A percentile compares a stretch with the other conserved stretches of the same genome.
Conservation (phyloP, 2,888 invertebrate genomes). For the Drosophila pullipes region DNA sequence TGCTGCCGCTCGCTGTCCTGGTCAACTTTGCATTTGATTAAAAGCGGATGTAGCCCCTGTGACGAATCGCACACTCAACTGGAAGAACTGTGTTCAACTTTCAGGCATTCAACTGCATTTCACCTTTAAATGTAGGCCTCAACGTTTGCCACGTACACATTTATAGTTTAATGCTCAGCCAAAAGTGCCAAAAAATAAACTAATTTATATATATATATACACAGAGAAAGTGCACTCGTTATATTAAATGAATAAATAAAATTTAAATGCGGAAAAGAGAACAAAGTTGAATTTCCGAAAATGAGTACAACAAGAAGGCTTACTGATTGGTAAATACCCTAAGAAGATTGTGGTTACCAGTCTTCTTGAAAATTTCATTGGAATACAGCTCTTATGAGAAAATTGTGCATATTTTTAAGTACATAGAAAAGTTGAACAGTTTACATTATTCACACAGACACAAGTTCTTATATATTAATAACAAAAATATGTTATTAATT, state of each 20-base stretch:
- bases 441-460: not conserved
- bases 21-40: conserved; percentile 75
- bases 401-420: not conserved
- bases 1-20: conserved; percentile 6
- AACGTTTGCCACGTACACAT: not conserved
- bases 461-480: not conserved
- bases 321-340: conserved; percentile 23
- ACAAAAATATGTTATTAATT: not conserved
- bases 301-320: not conserved
- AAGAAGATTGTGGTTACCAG: not conserved
- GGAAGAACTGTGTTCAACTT: conserved; percentile 6
- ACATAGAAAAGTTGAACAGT: not conserved
- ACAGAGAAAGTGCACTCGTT: conserved; percentile 37
- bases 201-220: not conserved
- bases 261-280: conserved; percentile 9
- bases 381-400: not conserved
- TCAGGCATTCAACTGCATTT: conserved; percentile 19
- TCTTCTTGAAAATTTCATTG: not conserved
- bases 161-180: conserved; percentile 62
- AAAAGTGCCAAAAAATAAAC: conserved; percentile 34
- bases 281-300: not conserved
- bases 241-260: conserved; percentile 54
- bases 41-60: conserved; percentile 57
- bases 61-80: conserved; percentile 51
- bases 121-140: conserved; percentile 38